phyloP scores from a whole-genome alignment of 2,113 vertebrate genomes.

The Heterotilapia buettikoferi region DNA sequence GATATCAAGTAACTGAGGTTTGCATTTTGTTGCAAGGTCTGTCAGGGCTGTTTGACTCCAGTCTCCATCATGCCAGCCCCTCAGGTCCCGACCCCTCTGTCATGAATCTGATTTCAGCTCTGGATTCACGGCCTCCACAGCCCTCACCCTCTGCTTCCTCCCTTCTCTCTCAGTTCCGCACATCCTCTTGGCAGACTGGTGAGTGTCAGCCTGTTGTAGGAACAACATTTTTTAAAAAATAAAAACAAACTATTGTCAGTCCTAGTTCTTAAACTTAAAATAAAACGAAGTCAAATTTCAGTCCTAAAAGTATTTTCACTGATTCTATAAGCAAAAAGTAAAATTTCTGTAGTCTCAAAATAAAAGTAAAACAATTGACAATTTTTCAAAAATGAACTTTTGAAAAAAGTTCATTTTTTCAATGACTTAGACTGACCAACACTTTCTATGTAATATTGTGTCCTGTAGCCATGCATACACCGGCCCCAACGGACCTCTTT shows the following conservation, averaged over 20 bases:
- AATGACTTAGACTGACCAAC: background rate
- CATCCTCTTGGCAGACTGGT: constrained; percentile 92
- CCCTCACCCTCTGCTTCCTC: constrained; percentile 85
- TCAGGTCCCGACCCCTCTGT: constrained; percentile 83
- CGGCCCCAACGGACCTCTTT: constrained; percentile 86
- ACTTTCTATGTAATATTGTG: constrained; percentile 26
- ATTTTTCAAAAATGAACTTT: background rate
- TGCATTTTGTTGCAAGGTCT: constrained; percentile 69
- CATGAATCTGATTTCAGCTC: constrained; percentile 90
- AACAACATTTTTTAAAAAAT: background rate
- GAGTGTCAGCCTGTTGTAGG: constrained; percentile 10
- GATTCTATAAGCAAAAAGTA: background rate
- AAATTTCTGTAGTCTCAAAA: background rate
- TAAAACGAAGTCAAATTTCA: background rate
- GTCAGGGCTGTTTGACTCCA: constrained; percentile 84
- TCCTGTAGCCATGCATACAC: constrained; percentile 84
- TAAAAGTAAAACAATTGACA: background rate
- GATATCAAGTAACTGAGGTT: background rate
- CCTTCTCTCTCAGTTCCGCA: constrained; percentile 87
- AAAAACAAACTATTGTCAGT: background rate
- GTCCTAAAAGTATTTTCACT: background rate
- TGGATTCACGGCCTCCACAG: constrained; percentile 86
- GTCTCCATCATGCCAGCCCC: constrained; percentile 82
- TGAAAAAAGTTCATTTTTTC: background rate
- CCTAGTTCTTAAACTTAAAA: background rate